phyloP scores from a whole-genome alignment of 2,888 invertebrate species.

The Drosophila borborema region DNA sequence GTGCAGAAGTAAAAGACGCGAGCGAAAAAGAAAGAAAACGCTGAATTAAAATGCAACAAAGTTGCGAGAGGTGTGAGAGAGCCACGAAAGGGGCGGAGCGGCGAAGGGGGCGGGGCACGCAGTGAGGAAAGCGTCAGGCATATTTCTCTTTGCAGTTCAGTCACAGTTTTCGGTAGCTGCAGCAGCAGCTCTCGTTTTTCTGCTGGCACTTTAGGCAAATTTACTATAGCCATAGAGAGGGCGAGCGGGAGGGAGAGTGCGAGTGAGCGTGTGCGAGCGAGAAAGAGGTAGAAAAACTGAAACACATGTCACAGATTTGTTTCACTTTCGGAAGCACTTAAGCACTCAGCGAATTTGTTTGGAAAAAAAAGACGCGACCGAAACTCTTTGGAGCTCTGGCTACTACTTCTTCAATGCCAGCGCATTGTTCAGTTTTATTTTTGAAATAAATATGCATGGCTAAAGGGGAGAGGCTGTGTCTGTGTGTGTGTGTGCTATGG shows the following conservation, averaged over 20 bases:
- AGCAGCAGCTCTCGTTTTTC: slow-evolving; percentile 41
- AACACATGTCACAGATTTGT: slow-evolving; percentile 85
- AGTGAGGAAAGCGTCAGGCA: slow-evolving; percentile 21
- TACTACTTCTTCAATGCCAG: slow-evolving; percentile 63
- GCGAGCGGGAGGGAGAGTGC: not conserved
- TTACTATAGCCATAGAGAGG: slow-evolving; percentile 30
- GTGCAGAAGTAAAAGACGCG: slow-evolving; percentile 25
- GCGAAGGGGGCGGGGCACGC: not conserved
- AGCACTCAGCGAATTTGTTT: slow-evolving; percentile 84
- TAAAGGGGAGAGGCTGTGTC: slow-evolving; percentile 4
- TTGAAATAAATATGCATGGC: slow-evolving; percentile 56
- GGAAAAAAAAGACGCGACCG: slow-evolving; percentile 16
- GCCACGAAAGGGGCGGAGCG: not conserved
- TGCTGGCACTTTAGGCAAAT: slow-evolving; percentile 73
- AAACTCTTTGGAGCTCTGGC: slow-evolving; percentile 39
- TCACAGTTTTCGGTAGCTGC: slow-evolving; percentile 41
- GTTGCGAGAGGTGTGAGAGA: slow-evolving; percentile 27
- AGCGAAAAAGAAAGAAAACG: slow-evolving; percentile 50
- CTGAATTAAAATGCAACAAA: slow-evolving; percentile 71
- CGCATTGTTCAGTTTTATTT: slow-evolving; percentile 70
- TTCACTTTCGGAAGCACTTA: slow-evolving; percentile 84
- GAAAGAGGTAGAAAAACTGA: slow-evolving; percentile 47
- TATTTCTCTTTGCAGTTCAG: slow-evolving; percentile 65
- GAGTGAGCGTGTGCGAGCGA: not conserved
- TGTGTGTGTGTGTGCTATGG: slow-evolving; percentile 23